A percentile compares a stretch with the other conserved stretches of the same genome.
These are phyloP conservation scores for Rhagium mordax DNA, from an alignment of 2,888 invertebrate species.

Conservation along the genomic window DNA sequence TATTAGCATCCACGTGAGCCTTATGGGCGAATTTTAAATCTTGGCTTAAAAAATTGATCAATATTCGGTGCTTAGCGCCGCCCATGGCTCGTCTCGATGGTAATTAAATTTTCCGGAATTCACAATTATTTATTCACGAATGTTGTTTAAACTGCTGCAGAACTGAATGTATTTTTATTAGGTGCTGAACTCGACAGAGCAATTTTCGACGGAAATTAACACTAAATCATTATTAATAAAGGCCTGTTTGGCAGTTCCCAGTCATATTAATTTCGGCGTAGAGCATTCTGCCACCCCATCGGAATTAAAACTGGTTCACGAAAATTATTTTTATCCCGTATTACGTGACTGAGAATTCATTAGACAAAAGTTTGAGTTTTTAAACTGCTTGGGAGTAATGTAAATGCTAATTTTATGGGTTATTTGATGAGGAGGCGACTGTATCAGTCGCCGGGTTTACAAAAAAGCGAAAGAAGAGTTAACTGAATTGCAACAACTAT, in stretches of 20 bases:
- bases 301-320: background rate
- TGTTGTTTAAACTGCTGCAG: background rate
- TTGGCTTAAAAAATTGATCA: background rate
- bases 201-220: slow-evolving; percentile 9
- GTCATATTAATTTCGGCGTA: slow-evolving; percentile 8
- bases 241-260: background rate
- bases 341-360: background rate
- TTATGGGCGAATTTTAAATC: too few species aligned
- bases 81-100: background rate
- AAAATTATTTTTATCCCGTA: background rate
- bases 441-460: background rate
- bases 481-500: too few species aligned
- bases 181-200: background rate
- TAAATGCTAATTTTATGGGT: background rate
- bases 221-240: slow-evolving; percentile 13
- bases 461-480: too few species aligned
- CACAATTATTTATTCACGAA: background rate
- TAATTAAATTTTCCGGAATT: background rate
- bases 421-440: background rate
- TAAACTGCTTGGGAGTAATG: background rate
- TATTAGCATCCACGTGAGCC: too few species aligned
- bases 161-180: slow-evolving; percentile 1
- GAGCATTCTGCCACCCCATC: background rate
- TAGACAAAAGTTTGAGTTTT: background rate
- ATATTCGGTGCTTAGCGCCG: background rate